phyloP scores from a whole-genome alignment of 2,888 invertebrate species.

The Melinopterus prodromus region DNA sequence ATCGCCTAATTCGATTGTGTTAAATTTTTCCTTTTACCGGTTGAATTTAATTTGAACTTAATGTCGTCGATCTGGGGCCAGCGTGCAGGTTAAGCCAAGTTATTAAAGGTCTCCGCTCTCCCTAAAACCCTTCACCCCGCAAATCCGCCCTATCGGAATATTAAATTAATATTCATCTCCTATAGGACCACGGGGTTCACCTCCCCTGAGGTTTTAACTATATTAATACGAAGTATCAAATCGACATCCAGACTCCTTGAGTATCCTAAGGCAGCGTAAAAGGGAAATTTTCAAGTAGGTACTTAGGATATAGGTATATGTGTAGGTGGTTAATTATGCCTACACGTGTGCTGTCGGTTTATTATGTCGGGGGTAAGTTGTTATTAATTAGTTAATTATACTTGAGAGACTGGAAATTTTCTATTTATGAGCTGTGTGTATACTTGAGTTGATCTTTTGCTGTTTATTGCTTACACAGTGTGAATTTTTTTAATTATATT shows the following conservation, averaged over 20 bases:
- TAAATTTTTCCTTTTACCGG: background rate
- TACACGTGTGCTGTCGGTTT: background rate
- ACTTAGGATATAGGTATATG: background rate
- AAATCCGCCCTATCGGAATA: conserved; percentile 4
- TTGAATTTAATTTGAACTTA: background rate
- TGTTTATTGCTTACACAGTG: too few species aligned
- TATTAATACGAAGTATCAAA: background rate
- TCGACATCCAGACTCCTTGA: background rate
- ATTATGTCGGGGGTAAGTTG: background rate
- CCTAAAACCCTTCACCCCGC: background rate
- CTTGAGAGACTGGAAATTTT: background rate
- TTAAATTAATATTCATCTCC: background rate
- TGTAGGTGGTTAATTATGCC: background rate
- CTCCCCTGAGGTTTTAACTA: background rate
- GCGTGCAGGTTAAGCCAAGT: background rate
- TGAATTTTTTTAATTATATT: too few species aligned
- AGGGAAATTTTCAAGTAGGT: background rate
- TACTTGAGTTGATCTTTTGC: too few species aligned
- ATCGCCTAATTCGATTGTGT: background rate
- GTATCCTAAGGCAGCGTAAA: background rate
- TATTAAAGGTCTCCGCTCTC: background rate
- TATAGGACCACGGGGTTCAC: background rate
- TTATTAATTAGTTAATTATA: background rate
- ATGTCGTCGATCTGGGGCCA: background rate
- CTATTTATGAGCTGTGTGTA: background rate